These are phyloP conservation scores for Ptilorrhoa leucosticta DNA, from an alignment of 2,113 vertebrate genomes.

Conservation along the genomic window DNA sequence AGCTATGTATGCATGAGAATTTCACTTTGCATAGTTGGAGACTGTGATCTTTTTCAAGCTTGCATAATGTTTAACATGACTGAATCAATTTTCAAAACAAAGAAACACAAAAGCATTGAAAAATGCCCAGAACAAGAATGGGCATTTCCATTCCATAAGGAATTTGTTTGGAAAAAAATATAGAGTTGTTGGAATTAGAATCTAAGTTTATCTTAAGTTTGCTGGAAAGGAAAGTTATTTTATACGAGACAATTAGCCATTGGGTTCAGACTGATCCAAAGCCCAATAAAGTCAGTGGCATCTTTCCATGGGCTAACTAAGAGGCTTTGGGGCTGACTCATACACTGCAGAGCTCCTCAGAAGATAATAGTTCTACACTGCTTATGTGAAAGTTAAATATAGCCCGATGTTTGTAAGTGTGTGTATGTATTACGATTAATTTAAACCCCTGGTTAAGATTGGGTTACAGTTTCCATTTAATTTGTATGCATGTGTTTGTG, in stretches of 20 bases:
- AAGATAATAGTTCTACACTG: slow-evolving; percentile 24
- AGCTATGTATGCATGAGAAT: slow-evolving; percentile 10
- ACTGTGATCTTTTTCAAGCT: slow-evolving; percentile 34
- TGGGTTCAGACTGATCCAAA: slow-evolving; percentile 29
- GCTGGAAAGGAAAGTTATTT: slow-evolving; percentile 51
- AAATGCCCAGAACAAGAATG: slow-evolving; percentile 17
- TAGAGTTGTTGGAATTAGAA: slow-evolving; percentile 47
- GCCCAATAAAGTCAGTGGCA: slow-evolving; percentile 26
- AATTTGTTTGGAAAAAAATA: slow-evolving; percentile 58
- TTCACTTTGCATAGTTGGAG: background rate
- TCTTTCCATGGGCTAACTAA: slow-evolving; percentile 27
- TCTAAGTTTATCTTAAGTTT: slow-evolving; percentile 49
- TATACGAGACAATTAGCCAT: slow-evolving; percentile 37
- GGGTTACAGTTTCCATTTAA: slow-evolving; percentile 38
- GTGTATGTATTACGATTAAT: background rate
- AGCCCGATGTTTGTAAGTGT: background rate
- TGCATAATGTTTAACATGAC: slow-evolving; percentile 41
- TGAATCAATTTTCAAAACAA: slow-evolving; percentile 48
- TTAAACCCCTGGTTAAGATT: background rate
- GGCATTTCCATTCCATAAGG: slow-evolving; percentile 46
- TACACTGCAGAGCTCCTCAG: background rate
- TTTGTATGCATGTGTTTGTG: slow-evolving; percentile 8
- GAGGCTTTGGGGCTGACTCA: slow-evolving; percentile 34
- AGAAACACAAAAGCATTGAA: slow-evolving; percentile 12
- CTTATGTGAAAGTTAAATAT: slow-evolving; percentile 51